Conservation (phyloP, 2,797 vertebrate species). For the Syndactyla subalaris region DNA sequence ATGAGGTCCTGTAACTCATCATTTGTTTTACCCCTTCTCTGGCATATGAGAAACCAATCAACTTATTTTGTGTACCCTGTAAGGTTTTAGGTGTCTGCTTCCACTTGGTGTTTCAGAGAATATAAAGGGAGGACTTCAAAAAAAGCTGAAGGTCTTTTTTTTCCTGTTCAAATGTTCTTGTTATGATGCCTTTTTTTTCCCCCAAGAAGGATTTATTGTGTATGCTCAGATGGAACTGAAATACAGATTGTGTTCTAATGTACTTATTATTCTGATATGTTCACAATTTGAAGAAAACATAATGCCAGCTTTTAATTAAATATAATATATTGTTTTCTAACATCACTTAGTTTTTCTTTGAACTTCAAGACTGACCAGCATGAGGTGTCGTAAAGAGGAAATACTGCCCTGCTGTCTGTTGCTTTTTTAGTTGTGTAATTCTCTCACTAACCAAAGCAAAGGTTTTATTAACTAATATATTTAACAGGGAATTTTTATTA, state of each 20-base stretch:
- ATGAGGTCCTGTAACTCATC: neutral
- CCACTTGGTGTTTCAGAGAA: neutral
- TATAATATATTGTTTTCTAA: constrained; percentile 50
- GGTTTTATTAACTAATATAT: neutral
- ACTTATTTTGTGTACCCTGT: neutral
- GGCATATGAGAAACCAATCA: neutral
- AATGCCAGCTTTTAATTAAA: constrained; percentile 46
- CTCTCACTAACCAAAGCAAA: neutral
- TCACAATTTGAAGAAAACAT: neutral
- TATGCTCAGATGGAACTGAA: neutral
- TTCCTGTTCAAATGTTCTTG: neutral
- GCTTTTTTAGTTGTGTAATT: neutral
- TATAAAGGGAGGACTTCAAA: neutral
- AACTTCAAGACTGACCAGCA: neutral
- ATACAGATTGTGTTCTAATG: constrained; percentile 7
- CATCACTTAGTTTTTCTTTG: constrained; percentile 20
- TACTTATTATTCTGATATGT: neutral
- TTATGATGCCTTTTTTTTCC: neutral
- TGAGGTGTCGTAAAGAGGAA: neutral
- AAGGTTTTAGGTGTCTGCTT: neutral
- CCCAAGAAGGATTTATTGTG: neutral
- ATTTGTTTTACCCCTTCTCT: neutral
- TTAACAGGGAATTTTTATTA: neutral
- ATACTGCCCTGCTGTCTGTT: fast-evolving
- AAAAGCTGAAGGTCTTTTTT: neutral